A percentile compares a stretch with the other conserved stretches of the same genome.
Conservation (phyloP, 2,888 invertebrate species). For the Volucella zonaria region DNA sequence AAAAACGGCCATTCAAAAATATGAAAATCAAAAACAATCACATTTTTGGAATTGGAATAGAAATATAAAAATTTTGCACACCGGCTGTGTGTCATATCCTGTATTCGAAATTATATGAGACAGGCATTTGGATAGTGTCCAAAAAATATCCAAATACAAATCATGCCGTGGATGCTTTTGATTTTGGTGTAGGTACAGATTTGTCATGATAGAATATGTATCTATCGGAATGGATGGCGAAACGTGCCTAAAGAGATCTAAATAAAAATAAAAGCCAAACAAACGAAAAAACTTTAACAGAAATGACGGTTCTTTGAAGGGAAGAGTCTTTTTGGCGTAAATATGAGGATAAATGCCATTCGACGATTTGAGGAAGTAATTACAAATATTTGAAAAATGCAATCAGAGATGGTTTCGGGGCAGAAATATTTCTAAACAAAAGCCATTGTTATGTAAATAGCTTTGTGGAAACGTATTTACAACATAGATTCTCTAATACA, state of each 20-base stretch:
- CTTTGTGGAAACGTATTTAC: too few relatives aligned
- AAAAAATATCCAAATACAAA: neutral
- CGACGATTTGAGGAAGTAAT: neutral
- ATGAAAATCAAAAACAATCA: conserved; percentile 17
- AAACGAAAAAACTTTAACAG: neutral
- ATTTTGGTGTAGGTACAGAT: neutral
- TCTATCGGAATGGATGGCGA: neutral
- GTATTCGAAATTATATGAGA: conserved; percentile 8
- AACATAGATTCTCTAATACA: too few relatives aligned
- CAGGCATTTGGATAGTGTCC: conserved; percentile 19
- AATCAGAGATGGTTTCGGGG: neutral
- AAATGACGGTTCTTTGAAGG: neutral
- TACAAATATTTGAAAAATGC: conserved; percentile 14
- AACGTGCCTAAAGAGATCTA: neutral
- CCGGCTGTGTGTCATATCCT: conserved; percentile 16
- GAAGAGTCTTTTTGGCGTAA: neutral
- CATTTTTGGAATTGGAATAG: conserved; percentile 26
- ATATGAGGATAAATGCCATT: neutral
- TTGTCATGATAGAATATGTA: conserved; percentile 13
- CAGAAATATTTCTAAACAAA: neutral
- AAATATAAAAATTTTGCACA: conserved; percentile 12
- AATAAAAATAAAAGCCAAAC: neutral
- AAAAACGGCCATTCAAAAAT: neutral
- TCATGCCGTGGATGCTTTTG: neutral
- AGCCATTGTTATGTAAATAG: neutral